A percentile compares a stretch with the other conserved stretches of the same genome.
phyloP scores from a whole-genome alignment of 2,113 vertebrate species.

The Zosterops lateralis region DNA sequence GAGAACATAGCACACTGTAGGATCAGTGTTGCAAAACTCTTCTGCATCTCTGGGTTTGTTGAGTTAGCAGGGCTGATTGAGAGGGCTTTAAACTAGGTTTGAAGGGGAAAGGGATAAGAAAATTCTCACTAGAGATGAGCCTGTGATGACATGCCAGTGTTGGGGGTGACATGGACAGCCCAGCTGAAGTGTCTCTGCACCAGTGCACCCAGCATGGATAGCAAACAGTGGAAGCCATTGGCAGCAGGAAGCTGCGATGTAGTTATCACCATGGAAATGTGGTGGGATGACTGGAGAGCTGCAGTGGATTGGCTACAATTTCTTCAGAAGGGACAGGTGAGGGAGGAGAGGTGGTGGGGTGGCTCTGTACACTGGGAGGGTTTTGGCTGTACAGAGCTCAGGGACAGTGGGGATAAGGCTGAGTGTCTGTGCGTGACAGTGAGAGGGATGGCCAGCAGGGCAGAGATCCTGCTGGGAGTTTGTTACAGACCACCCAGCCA shows the following conservation, averaged over 20 bases:
- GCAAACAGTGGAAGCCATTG: not conserved
- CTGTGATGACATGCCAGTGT: accelerated
- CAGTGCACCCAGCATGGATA: not conserved
- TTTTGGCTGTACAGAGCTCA: not conserved
- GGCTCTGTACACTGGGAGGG: not conserved
- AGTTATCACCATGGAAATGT: not conserved
- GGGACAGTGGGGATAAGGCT: not conserved
- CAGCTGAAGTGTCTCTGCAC: not conserved
- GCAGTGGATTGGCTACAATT: not conserved
- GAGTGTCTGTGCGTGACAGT: not conserved
- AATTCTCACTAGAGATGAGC: accelerated
- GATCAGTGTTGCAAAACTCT: not conserved
- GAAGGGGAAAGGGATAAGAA: not conserved
- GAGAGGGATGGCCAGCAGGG: not conserved
- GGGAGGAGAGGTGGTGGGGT: not conserved
- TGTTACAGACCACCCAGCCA: not conserved
- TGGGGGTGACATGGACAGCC: not conserved
- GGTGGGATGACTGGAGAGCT: not conserved
- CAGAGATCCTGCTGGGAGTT: not conserved
- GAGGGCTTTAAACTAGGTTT: not conserved
- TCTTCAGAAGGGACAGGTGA: not conserved
- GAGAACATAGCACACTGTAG: not conserved
- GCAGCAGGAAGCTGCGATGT: not conserved
- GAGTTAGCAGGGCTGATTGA: not conserved
- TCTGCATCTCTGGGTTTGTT: not conserved